Evolutionary conservation across 2,113 vertebrate genomes (phyloP).

Genomic region (Arothron firmamentum): DNA sequence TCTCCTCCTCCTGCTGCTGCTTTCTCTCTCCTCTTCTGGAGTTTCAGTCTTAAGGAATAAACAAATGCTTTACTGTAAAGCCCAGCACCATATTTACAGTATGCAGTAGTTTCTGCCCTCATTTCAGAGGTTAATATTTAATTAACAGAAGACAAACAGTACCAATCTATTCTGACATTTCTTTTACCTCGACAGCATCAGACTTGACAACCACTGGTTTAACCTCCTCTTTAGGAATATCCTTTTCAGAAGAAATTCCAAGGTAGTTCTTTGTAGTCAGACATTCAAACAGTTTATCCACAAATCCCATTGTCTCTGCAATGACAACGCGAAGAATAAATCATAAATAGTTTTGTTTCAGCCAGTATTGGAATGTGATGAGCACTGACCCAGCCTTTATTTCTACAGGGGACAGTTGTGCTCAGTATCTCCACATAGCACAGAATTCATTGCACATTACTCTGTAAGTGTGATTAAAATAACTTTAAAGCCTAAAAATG

Average conservation of each 20-base stretch:
- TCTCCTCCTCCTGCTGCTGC: constrained; percentile 89
- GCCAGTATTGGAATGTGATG: no score
- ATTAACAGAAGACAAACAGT: background rate
- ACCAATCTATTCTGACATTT: background rate
- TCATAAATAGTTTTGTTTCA: background rate
- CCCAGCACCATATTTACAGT: no score
- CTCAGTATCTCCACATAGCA: no score
- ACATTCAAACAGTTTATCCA: constrained; percentile 98
- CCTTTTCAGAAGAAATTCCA: constrained; percentile 77
- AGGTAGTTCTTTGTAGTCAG: constrained; percentile 91
- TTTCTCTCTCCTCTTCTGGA: constrained; percentile 86
- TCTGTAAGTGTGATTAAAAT: no score
- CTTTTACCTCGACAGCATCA: constrained; percentile 81
- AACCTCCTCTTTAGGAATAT: constrained; percentile 81
- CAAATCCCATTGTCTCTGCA: constrained; percentile 94
- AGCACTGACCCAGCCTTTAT: no score
- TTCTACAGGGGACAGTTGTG: no score
- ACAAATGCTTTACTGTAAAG: background rate
- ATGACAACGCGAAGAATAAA: constrained; percentile 23
- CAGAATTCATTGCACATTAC: no score
- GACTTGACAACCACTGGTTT: constrained; percentile 80
- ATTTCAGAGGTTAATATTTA: no score
- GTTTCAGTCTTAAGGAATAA: constrained; percentile 72
- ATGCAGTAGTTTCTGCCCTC: no score
- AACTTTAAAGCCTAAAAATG: no score